Conservation (phyloP, 2,797 vertebrate species). For the Cuculus canorus region DNA sequence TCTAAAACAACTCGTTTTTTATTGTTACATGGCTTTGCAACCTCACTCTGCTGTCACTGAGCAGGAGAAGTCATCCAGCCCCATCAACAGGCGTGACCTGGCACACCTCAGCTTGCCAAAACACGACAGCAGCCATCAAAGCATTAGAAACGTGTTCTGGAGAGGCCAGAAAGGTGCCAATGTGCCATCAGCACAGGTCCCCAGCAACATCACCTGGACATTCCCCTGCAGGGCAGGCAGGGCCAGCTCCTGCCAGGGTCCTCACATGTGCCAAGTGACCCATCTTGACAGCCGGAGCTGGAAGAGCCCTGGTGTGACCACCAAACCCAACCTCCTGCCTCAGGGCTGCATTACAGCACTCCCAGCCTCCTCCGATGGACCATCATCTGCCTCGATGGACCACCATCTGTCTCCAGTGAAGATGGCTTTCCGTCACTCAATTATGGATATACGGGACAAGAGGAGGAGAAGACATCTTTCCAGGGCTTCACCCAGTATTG, state of each 20-base stretch:
- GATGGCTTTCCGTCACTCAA: background rate
- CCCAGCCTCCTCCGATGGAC: background rate
- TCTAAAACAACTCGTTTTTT: background rate
- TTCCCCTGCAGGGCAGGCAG: background rate
- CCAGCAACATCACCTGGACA: background rate
- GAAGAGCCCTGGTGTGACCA: background rate
- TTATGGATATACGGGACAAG: background rate
- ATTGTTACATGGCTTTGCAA: background rate
- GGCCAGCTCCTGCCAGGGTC: background rate
- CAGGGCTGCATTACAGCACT: background rate
- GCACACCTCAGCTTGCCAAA: background rate
- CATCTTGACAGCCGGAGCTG: background rate
- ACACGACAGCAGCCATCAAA: background rate
- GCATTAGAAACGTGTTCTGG: background rate
- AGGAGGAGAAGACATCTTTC: background rate
- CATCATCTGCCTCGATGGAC: rapidly evolving
- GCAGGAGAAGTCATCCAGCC: background rate
- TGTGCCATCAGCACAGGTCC: rapidly evolving
- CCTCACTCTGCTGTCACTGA: background rate
- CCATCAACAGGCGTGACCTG: too few species aligned
- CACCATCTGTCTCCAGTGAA: background rate
- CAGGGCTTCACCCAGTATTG: background rate
- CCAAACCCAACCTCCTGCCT: background rate
- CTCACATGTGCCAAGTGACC: rapidly evolving
- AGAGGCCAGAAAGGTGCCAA: background rate